A percentile compares a stretch with the other conserved stretches of the same genome.
Evolutionary conservation across 2,888 invertebrate genomes (phyloP).

Genomic region (Drosophila flavopinicola): DNA sequence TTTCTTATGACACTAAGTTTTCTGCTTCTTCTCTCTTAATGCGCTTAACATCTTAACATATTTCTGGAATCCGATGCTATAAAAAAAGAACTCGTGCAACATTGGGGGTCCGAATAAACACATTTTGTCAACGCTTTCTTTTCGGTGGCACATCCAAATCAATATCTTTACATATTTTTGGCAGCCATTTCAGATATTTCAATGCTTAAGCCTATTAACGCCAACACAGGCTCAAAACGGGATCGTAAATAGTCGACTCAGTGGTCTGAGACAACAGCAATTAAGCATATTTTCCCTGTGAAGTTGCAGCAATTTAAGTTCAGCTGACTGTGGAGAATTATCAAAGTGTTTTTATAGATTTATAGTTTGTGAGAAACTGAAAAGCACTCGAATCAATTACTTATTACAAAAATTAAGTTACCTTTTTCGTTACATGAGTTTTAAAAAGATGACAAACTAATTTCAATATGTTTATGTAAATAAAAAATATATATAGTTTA

Average conservation of each 20-base stretch:
- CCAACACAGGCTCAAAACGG: slow-evolving; percentile 34
- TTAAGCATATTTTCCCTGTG: not conserved
- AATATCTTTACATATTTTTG: slow-evolving; percentile 60
- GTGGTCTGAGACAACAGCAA: not conserved
- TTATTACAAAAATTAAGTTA: no score
- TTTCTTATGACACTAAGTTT: slow-evolving; percentile 26
- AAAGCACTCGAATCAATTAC: no score
- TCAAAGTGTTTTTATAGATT: no score
- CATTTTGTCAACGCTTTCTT: slow-evolving; percentile 65
- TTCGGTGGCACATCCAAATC: slow-evolving; percentile 47
- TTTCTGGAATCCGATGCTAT: slow-evolving; percentile 7
- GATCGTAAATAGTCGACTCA: slow-evolving; percentile 1
- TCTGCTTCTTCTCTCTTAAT: slow-evolving; percentile 38
- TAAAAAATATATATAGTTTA: no score
- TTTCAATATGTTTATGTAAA: no score
- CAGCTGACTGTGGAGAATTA: not conserved
- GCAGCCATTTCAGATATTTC: slow-evolving; percentile 48
- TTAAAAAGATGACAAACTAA: no score
- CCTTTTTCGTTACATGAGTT: no score
- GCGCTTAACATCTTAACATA: slow-evolving; percentile 65
- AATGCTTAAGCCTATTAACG: slow-evolving; percentile 61
- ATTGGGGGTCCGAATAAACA: slow-evolving; percentile 47
- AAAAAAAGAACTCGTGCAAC: slow-evolving; percentile 11
- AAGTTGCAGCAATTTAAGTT: not conserved
- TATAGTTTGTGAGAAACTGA: no score